Conservation (phyloP, 2,113 vertebrate genomes). For the Condylura cristata region DNA sequence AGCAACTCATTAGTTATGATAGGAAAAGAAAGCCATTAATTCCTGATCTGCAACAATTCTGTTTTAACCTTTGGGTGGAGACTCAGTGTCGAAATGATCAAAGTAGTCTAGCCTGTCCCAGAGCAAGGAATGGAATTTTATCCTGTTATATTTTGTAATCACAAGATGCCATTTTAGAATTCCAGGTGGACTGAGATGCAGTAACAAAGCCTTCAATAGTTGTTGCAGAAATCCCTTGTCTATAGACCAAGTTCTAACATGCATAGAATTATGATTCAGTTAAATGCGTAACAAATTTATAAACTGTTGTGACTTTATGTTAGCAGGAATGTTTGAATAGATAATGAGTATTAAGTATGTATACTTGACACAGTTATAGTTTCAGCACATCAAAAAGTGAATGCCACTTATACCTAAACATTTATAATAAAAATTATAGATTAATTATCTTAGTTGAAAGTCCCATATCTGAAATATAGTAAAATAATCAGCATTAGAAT, state of each 20-base stretch:
- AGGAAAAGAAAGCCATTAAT: background rate
- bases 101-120: background rate
- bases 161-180: background rate
- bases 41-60: background rate
- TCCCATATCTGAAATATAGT: background rate
- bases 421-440: background rate
- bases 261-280: background rate
- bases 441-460: background rate
- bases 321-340: background rate
- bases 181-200: background rate
- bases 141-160: background rate
- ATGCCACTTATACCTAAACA: background rate
- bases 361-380: background rate
- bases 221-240: background rate
- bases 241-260: background rate
- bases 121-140: background rate
- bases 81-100: background rate
- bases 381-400: background rate
- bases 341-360: background rate
- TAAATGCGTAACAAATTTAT: background rate
- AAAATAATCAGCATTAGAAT: background rate
- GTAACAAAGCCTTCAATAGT: background rate
- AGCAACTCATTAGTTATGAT: background rate
- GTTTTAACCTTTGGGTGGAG: background rate
- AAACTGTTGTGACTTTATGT: background rate